Conservation (phyloP, 2,888 invertebrate genomes). For the Suillia variegata region DNA sequence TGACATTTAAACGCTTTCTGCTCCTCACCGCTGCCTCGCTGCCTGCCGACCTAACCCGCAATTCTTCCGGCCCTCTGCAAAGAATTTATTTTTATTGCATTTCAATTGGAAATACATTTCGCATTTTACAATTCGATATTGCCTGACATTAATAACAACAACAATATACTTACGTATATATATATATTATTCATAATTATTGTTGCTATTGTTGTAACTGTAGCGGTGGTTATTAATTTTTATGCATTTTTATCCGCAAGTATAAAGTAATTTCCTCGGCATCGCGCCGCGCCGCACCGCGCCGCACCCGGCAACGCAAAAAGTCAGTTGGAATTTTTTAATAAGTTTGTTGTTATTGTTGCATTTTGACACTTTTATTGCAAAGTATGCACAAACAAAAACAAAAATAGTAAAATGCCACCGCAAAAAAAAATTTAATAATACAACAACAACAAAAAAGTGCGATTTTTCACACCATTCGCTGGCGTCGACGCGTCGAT, state of each 20-base stretch:
- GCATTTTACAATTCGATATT: background rate
- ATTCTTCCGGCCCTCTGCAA: too few species aligned
- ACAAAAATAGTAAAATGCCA: slow-evolving; percentile 28
- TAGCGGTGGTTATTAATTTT: slow-evolving; percentile 3
- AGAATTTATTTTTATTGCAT: background rate
- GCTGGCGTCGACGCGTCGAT: background rate
- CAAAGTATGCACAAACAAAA: slow-evolving; percentile 30
- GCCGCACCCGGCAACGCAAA: too few species aligned
- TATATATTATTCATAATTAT: slow-evolving; percentile 34
- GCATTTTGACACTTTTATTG: slow-evolving; percentile 53
- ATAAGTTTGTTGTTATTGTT: slow-evolving; percentile 35
- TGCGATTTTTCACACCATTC: slow-evolving; percentile 51
- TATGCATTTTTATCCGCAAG: slow-evolving; percentile 4
- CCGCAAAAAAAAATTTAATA: slow-evolving; percentile 19
- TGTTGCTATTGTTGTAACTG: slow-evolving; percentile 2
- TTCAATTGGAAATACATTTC: background rate
- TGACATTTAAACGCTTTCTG: too few species aligned
- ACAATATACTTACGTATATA: too few species aligned
- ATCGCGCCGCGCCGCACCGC: background rate
- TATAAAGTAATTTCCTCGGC: slow-evolving; percentile 14
- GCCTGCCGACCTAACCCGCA: too few species aligned
- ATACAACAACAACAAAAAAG: slow-evolving; percentile 28
- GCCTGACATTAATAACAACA: slow-evolving; percentile 22
- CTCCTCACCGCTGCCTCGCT: too few species aligned
- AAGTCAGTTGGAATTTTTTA: slow-evolving; percentile 42